These are phyloP conservation scores for Redunca redunca DNA, from an alignment of 2,113 vertebrate species.

Conservation along the genomic window DNA sequence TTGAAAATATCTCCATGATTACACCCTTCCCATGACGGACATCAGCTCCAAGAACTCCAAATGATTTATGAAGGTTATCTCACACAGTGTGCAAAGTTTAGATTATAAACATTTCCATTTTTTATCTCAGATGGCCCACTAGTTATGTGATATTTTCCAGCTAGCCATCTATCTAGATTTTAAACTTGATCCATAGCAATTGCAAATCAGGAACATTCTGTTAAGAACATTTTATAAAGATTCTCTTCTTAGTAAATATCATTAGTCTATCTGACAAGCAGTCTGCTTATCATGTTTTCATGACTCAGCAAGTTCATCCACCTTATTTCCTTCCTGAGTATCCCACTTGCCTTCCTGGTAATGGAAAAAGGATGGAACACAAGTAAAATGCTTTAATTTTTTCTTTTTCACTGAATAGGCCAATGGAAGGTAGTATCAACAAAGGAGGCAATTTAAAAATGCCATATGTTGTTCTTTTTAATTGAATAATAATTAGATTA, in stretches of 20 bases:
- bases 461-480: not conserved
- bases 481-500: not conserved
- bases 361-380: not conserved
- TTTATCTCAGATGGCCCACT: not conserved
- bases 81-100: not conserved
- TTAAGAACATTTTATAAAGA: not conserved
- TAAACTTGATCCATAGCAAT: not conserved
- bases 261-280: not conserved
- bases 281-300: not conserved
- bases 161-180: not conserved
- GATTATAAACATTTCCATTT: not conserved
- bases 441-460: not conserved
- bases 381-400: not conserved
- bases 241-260: not conserved
- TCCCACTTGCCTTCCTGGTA: not conserved
- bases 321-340: not conserved
- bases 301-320: not conserved
- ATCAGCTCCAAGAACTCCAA: not conserved
- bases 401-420: not conserved
- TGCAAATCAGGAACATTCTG: not conserved
- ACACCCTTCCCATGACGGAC: not conserved
- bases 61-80: not conserved
- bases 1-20: rapidly evolving
- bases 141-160: not conserved
- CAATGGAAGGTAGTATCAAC: not conserved